Conservation (phyloP, 1,140 invertebrate genomes). For the Pantala flavescens region DNA sequence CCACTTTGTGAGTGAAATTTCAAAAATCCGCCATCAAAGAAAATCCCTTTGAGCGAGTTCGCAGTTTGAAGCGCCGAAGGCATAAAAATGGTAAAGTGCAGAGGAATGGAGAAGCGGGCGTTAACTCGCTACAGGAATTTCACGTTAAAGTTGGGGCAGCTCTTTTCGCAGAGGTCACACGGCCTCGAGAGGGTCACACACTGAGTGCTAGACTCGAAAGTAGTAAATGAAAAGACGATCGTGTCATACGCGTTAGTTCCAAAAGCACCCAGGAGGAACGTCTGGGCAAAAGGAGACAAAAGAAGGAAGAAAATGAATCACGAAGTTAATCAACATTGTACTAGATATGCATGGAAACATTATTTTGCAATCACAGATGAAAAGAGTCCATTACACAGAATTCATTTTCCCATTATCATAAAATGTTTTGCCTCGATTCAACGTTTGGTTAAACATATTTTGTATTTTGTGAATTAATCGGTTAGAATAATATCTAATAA, state of each 20-base stretch:
- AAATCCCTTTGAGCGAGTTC: not conserved
- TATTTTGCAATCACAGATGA: no score
- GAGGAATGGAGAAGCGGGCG: not conserved
- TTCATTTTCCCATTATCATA: no score
- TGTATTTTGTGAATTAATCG: no score
- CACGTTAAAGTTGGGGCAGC: not conserved
- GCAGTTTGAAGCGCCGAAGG: not conserved
- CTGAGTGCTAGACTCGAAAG: not conserved
- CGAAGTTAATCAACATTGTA: no score
- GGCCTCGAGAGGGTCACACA: not conserved
- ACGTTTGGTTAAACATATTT: no score
- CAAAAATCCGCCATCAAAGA: not conserved
- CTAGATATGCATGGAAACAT: no score
- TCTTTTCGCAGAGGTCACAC: not conserved
- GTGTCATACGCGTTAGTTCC: not conserved
- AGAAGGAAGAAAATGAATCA: no score
- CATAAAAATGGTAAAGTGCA: not conserved
- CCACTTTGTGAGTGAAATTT: constrained; percentile 2
- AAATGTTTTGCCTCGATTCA: no score
- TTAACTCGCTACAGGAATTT: not conserved
- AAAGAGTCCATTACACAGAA: no score
- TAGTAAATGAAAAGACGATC: not conserved
- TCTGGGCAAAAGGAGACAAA: not conserved
- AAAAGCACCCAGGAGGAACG: not conserved
- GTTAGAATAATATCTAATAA: no score